Evolutionary conservation across 2,797 vertebrate species (phyloP).

Genomic region (Gadopsis marmoratus): DNA sequence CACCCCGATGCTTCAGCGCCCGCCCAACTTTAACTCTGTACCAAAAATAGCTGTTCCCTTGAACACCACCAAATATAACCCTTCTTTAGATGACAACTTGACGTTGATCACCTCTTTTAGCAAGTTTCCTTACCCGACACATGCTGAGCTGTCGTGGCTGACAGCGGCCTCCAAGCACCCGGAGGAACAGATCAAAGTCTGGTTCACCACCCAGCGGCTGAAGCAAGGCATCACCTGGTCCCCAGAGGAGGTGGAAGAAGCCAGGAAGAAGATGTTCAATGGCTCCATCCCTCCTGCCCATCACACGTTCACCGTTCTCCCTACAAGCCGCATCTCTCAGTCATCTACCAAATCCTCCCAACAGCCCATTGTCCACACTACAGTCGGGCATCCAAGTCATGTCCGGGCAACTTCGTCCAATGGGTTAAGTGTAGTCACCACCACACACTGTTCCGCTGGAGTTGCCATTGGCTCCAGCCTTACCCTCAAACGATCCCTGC

Average conservation of each 20-base stretch:
- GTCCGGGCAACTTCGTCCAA: constrained; percentile 86
- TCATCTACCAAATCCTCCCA: constrained; percentile 85
- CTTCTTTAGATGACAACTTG: constrained; percentile 91
- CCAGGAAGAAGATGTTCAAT: constrained; percentile 98
- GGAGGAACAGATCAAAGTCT: constrained; percentile 96
- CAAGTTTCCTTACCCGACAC: constrained; percentile 96
- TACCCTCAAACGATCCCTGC: constrained; percentile 87
- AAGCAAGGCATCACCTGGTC: constrained; percentile 99
- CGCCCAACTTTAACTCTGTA: constrained; percentile 94
- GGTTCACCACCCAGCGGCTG: constrained; percentile 96
- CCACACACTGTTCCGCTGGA: constrained; percentile 22
- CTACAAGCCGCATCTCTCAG: constrained; percentile 82
- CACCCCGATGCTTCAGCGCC: constrained; percentile 93
- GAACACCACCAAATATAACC: constrained; percentile 96
- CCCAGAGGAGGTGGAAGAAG: constrained; percentile 98
- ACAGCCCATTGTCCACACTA: constrained; percentile 89
- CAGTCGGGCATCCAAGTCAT: constrained; percentile 86
- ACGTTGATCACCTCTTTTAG: constrained; percentile 96
- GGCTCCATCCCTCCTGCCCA: constrained; percentile 93
- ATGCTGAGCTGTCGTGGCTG: constrained; percentile 95
- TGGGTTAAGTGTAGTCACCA: constrained; percentile 79
- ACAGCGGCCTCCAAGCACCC: constrained; percentile 96
- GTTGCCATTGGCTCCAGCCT: constrained; percentile 19
- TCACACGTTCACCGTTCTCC: constrained; percentile 89
- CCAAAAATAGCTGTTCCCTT: constrained; percentile 96